Conservation (phyloP, 2,797 vertebrate genomes). For the Pseudochaenichthys georgianus region DNA sequence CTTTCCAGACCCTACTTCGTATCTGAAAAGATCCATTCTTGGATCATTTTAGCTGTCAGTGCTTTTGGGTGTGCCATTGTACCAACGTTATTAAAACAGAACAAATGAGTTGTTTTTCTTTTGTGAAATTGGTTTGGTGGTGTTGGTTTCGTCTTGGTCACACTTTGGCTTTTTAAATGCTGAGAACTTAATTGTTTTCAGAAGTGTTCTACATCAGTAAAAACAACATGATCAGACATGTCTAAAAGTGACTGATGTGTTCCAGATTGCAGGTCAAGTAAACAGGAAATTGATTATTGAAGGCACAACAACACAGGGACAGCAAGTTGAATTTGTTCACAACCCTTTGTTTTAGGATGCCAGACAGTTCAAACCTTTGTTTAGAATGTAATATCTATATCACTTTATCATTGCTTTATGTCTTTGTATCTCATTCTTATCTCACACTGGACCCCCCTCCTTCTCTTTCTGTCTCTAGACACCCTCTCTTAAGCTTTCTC, state of each 20-base stretch:
- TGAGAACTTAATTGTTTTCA: constrained; percentile 25
- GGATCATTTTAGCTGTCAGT: constrained; percentile 25
- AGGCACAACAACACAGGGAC: not conserved
- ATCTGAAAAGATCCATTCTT: constrained; percentile 17
- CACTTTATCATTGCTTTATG: not conserved
- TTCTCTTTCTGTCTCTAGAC: constrained; percentile 15
- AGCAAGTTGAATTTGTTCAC: not conserved
- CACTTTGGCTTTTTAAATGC: constrained; percentile 48
- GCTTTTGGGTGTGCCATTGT: constrained; percentile 52
- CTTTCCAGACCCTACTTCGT: constrained; percentile 5
- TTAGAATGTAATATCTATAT: constrained; percentile 11
- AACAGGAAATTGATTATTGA: not conserved
- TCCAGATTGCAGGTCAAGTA: constrained; percentile 17
- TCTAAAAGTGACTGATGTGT: constrained; percentile 3
- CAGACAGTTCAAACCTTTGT: not conserved
- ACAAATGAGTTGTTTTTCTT: constrained; percentile 40
- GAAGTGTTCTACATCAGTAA: constrained; percentile 6
- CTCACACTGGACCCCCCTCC: constrained; percentile 5
- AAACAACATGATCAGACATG: constrained; percentile 18
- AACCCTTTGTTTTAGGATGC: not conserved
- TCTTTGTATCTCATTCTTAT: constrained; percentile 22
- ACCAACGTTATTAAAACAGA: constrained; percentile 27
- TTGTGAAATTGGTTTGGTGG: constrained; percentile 37
- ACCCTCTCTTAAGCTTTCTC: constrained; percentile 19
- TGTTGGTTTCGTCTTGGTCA: constrained; percentile 38